Base-by-base conservation (phyloP, 2,888 invertebrate genomes). In the Salticus scenicus region DNA sequence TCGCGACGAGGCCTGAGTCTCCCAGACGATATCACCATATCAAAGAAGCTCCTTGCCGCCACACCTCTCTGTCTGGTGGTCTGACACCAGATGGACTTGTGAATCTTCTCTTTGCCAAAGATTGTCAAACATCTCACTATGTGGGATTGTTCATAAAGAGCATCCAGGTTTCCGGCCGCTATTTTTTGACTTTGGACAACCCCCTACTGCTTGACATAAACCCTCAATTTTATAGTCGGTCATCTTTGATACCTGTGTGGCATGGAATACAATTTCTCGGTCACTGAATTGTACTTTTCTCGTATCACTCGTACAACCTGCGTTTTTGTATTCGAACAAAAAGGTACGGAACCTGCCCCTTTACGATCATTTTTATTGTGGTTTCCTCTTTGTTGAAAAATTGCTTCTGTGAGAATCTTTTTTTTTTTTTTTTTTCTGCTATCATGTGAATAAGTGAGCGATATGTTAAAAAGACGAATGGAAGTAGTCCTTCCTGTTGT, bases 191-290 rank as follows among this genome's bases (percentile, higher is more conserved):
- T 66, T 66, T 66, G 20, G 66, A 66, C 66, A 17, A 17, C 28
- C 66, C 66, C 66, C 31, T 30, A 30, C 30, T 1, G 66, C 17
- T 28, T 31, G 66, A 66, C 30, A 66, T 24, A 66, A 66, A 66
- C 12, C 28, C 66, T n/a, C 66, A 66, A 66, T 66, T 66, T 66
- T 31, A 30, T 28, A 30, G 47, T 14, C 47, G 47, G 47, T 17
- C 47, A 47, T 47, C 47, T n/a, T 47, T 47, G 47, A 47, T 47
- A 47, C 47, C 47, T 47, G 47, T 47, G 47, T 47, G 47, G 47
- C 17, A 47, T 8, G 12, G 12, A 10, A 47, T 2, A 14, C 47
- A 4, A 14, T 5, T 47, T 14, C n/a, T 47, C 47, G 47, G 47
- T 10, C 17, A n/a, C n/a, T 14, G 47, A 47, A 12, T 1, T 14